Conservation (phyloP, 2,888 invertebrate genomes). For the Drosophila maculinotata region DNA sequence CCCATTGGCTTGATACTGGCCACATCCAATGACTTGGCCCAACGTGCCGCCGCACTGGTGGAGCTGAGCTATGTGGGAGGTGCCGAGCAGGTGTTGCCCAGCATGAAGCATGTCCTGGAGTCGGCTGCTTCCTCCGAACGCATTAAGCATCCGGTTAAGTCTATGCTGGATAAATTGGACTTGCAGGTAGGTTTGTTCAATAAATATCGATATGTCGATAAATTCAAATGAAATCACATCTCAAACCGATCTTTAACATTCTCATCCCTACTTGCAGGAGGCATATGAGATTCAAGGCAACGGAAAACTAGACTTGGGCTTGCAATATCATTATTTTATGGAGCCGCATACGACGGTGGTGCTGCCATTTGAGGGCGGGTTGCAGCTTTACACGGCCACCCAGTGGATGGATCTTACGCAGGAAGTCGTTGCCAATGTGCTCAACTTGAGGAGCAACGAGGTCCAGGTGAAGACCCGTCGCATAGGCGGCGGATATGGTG, state of each 20-base stretch:
- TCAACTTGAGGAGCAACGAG: constrained; percentile 88
- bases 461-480: constrained; percentile 90
- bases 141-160: constrained; percentile 70
- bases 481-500: constrained; percentile 93
- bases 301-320: constrained; percentile 87
- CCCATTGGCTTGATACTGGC: constrained; percentile 91
- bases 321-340: constrained; percentile 92
- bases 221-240: too few species aligned
- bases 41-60: constrained; percentile 87
- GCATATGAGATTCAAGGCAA: constrained; percentile 54
- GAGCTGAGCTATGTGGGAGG: constrained; percentile 85
- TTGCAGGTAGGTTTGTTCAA: too few species aligned
- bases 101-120: constrained; percentile 86
- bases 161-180: constrained; percentile 57
- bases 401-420: constrained; percentile 89
- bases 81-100: constrained; percentile 78
- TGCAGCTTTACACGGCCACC: constrained; percentile 88
- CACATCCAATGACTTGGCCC: constrained; percentile 87
- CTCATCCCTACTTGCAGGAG: too few species aligned
- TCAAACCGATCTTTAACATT: too few species aligned
- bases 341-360: constrained; percentile 90
- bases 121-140: constrained; percentile 65
- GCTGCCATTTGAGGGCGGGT: constrained; percentile 89
- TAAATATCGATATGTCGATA: too few species aligned
- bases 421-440: constrained; percentile 86